These are phyloP conservation scores for Micrastur ruficollis DNA, from an alignment of 2,797 vertebrate genomes.

Conservation along the genomic window DNA sequence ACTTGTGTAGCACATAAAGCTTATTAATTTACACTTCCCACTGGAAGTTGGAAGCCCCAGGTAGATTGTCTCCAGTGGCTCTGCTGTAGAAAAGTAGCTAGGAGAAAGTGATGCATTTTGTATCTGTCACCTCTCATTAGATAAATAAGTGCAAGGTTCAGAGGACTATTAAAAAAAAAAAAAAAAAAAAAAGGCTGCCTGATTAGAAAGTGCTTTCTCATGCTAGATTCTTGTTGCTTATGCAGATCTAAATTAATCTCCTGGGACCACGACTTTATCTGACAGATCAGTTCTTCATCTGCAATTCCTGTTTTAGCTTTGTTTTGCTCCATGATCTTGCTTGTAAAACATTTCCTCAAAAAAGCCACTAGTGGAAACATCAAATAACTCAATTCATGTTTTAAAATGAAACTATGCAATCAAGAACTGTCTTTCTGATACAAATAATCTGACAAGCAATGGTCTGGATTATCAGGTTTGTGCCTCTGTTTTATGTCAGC, in stretches of 20 bases:
- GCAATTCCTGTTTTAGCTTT: not conserved
- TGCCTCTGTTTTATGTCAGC: not conserved
- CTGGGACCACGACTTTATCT: not conserved
- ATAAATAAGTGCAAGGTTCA: not conserved
- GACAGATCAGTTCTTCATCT: not conserved
- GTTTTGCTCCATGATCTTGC: not conserved
- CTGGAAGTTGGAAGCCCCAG: not conserved
- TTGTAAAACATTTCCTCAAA: slow-evolving; percentile 1
- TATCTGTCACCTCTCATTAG: not conserved
- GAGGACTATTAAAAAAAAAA: not conserved
- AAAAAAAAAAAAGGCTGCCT: not conserved
- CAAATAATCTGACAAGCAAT: not conserved
- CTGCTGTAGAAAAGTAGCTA: not conserved
- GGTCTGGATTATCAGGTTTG: not conserved
- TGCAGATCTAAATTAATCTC: not conserved
- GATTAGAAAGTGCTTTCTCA: not conserved
- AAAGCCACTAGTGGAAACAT: not conserved
- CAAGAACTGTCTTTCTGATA: not conserved
- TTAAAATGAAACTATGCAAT: not conserved
- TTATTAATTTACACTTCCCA: not conserved
- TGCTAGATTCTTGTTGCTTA: not conserved
- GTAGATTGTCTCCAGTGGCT: not conserved
- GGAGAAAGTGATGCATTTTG: not conserved
- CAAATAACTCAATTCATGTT: not conserved
- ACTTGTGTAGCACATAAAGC: not conserved